Evolutionary conservation across 2,113 vertebrate genomes (phyloP).

Genomic region (Hiodon alosoides): DNA sequence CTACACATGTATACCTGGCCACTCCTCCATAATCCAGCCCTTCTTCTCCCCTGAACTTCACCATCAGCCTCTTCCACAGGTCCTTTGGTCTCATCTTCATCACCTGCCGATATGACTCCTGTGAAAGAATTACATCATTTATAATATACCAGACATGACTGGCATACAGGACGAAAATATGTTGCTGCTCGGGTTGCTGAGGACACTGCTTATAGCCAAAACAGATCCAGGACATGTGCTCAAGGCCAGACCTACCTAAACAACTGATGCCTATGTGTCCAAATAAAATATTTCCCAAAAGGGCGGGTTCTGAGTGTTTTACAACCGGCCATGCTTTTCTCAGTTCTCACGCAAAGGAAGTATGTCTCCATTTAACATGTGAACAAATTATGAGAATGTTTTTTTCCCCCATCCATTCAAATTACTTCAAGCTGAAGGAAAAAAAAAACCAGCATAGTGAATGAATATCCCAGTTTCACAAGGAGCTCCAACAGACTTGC

Average conservation of each 20-base stretch:
- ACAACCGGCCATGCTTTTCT: background rate
- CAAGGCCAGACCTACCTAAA: background rate
- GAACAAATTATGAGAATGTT: no score
- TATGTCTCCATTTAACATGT: background rate
- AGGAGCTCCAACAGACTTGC: no score
- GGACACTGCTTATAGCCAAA: no score
- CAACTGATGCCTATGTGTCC: background rate
- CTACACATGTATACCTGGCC: slow-evolving; percentile 72
- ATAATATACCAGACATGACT: no score
- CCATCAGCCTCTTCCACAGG: slow-evolving; percentile 97
- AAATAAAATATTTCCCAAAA: background rate
- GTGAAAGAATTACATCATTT: slow-evolving; percentile 21
- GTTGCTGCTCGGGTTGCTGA: no score
- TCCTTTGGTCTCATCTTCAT: slow-evolving; percentile 99
- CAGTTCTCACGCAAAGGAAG: background rate
- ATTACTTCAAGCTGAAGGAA: slow-evolving; percentile 8
- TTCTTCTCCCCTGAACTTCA: slow-evolving; percentile 97
- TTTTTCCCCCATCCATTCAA: slow-evolving; percentile 9
- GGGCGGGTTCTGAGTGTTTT: background rate
- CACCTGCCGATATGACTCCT: slow-evolving; percentile 97
- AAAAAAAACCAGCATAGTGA: no score
- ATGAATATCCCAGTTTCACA: no score
- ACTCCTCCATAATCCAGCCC: slow-evolving; percentile 97
- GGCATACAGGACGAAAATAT: no score
- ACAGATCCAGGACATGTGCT: background rate